These are phyloP conservation scores for Petroica traversi DNA, from an alignment of 2,113 vertebrate genomes.

Conservation along the genomic window DNA sequence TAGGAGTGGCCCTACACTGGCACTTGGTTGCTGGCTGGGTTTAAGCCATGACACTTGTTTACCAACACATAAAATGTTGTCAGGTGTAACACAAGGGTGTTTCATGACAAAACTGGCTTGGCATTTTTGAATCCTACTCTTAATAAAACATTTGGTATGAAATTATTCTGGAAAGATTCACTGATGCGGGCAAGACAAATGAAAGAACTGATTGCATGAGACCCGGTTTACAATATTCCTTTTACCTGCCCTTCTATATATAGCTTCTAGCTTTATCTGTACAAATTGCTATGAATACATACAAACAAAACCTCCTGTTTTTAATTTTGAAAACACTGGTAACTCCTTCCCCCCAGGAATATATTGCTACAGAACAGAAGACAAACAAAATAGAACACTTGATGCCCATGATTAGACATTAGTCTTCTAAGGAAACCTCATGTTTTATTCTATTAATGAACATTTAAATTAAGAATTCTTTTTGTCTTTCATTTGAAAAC, in stretches of 20 bases:
- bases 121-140: background rate
- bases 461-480: background rate
- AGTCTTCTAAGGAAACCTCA: background rate
- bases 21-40: too few species aligned
- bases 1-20: background rate
- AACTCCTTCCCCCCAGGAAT: background rate
- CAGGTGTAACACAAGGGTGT: fast-evolving
- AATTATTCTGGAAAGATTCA: background rate
- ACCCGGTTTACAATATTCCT: background rate
- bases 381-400: background rate
- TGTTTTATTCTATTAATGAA: background rate
- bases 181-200: background rate
- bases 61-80: background rate
- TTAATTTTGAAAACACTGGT: background rate
- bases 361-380: background rate
- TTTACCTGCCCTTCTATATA: background rate
- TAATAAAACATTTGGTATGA: background rate
- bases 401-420: background rate
- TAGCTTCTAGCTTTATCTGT: background rate
- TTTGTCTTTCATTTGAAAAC: background rate
- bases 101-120: background rate
- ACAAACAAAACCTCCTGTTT: background rate
- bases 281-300: background rate
- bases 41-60: background rate
- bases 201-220: background rate